Evolutionary conservation across 2,888 invertebrate genomes (phyloP).

Genomic region (Nezara viridula): DNA sequence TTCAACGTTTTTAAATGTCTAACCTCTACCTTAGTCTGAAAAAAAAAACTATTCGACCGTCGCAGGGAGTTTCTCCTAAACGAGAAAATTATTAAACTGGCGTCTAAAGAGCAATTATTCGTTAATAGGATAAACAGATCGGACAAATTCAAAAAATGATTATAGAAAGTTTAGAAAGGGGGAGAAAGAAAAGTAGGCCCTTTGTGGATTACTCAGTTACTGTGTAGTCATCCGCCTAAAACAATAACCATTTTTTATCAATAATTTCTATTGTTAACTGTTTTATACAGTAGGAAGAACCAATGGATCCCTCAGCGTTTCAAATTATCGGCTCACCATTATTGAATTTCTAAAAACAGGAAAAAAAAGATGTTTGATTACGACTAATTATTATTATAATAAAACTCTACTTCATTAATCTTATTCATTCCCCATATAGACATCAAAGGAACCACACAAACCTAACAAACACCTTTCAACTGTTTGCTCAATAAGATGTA

Average conservation of each 20-base stretch:
- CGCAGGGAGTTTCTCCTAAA: not conserved
- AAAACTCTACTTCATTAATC: too few relatives aligned
- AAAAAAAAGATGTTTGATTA: not conserved
- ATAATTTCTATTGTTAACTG: not conserved
- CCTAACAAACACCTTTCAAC: too few relatives aligned
- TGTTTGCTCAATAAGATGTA: too few relatives aligned
- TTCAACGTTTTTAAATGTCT: not conserved
- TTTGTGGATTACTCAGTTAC: constrained; percentile 11
- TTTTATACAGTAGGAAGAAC: constrained; percentile 5
- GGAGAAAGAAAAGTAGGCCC: not conserved
- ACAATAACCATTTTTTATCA: constrained; percentile 22
- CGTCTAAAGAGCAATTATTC: constrained; percentile 19
- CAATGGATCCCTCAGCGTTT: not conserved
- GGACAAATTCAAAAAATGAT: not conserved
- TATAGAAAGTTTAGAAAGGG: constrained; percentile 29
- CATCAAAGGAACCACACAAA: too few relatives aligned
- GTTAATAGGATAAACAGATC: constrained; percentile 13
- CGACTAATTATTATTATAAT: not conserved
- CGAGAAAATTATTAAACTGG: constrained; percentile 6
- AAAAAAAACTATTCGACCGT: constrained; percentile 3
- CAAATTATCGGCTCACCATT: not conserved
- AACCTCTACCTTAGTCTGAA: not conserved
- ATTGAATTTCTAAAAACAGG: not conserved
- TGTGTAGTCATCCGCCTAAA: constrained; percentile 29
- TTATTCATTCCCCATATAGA: too few relatives aligned